Base-by-base conservation (phyloP, 2,113 vertebrate species). In the Beaufortia kweichowensis region DNA sequence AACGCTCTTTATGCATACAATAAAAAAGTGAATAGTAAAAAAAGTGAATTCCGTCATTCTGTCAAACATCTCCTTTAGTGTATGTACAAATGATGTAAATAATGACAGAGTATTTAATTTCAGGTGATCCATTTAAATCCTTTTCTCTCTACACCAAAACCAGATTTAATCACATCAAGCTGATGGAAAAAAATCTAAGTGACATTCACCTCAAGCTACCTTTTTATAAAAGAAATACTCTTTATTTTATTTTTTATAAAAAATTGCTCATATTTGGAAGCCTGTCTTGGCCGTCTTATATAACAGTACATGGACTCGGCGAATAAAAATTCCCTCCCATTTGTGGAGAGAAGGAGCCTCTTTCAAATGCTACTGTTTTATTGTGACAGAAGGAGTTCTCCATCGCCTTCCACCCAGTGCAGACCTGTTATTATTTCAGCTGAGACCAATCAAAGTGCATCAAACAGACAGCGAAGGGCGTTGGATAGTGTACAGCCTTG, bases 351-450 rank as follows among this genome's bases (percentile, higher is more conserved):
- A 75, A 17, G 55, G 55, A 66, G 55, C 56, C 50, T 50, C 75
- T 80, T 75, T 50, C 59, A 61, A 41, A 41, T 46, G 39, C 68
- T 80, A 69, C 82, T 66, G 78, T 80, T 78, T 70, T 59, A 39
- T 53, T 50, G 35, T 31, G 26, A 56, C 76, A 53, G 75, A 65
- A 35, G 53, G 17, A 39, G 43, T 64, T 59, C 62, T 75, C 81
- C 57, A 56, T 81, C 31, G 19, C 76, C 65, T 79, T 81, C 82
- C 76, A 48, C 84, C 84, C 68, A 53, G 79, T 83, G 85, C 82
- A 86, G 50, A 87, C 75, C 83, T 87, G 86, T 87, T 86, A 81
- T 85, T 89, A 85, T 88, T 87, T 73, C 86, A 89, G 86, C 85
- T 87, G 88, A 85, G 85, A 67, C 66, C 75, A 84, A 86, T 87